A percentile compares a stretch with the other conserved stretches of the same genome.
Evolutionary conservation across 2,797 vertebrate genomes (phyloP).

Genomic region (Pangasius mekongensis): DNA sequence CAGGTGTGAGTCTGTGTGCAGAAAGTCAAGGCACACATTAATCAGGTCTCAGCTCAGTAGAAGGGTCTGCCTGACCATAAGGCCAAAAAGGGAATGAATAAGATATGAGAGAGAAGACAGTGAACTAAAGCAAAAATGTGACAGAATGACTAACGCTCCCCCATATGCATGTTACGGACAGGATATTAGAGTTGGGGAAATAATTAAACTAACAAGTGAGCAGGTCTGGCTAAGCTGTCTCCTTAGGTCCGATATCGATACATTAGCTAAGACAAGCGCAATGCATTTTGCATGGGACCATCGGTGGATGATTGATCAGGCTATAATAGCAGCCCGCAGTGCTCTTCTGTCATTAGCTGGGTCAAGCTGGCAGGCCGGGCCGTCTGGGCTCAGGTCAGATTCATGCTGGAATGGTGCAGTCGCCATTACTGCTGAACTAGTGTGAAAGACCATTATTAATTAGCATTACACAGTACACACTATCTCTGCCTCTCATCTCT

Average conservation of each 20-base stretch:
- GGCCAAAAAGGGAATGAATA: constrained; percentile 43
- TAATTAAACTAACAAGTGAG: constrained; percentile 64
- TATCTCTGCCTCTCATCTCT: constrained; percentile 15
- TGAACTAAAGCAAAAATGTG: constrained; percentile 41
- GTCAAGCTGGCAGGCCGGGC: constrained; percentile 71
- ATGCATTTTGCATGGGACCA: constrained; percentile 77
- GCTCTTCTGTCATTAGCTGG: constrained; percentile 57
- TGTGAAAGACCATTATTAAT: constrained; percentile 60
- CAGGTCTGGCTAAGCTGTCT: constrained; percentile 64
- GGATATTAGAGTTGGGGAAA: constrained; percentile 62
- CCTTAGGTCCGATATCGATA: constrained; percentile 77
- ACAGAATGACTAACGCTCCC: constrained; percentile 46
- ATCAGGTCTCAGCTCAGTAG: constrained; percentile 17
- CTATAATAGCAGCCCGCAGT: constrained; percentile 67
- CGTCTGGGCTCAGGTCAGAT: constrained; percentile 49
- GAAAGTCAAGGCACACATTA: constrained; percentile 17
- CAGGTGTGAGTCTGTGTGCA: not conserved
- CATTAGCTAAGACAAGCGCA: constrained; percentile 77
- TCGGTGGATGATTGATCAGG: constrained; percentile 69
- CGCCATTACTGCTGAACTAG: constrained; percentile 50
- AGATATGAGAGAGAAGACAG: constrained; percentile 42
- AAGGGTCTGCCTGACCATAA: constrained; percentile 39
- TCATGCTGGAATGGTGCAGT: constrained; percentile 47
- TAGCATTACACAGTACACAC: constrained; percentile 58
- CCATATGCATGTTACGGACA: constrained; percentile 47